Evolutionary conservation across 2,113 vertebrate species (phyloP), one percentile per base, ranked within the genome.

Genomic region (Platysternon megacephalum): DNA sequence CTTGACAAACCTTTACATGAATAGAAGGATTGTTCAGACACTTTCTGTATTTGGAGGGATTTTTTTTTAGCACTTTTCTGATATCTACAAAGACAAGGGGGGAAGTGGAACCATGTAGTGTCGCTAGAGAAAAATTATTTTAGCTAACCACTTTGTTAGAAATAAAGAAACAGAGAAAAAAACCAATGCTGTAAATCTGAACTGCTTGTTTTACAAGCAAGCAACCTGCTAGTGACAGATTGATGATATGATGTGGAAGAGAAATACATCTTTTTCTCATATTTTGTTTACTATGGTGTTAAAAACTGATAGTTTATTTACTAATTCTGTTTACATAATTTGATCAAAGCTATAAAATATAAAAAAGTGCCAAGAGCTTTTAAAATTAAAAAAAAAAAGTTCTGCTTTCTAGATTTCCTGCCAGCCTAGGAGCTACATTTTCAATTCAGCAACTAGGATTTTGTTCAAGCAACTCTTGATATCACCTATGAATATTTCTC

Each of bases 11-110:
- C 17, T 39, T 86, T 56, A 2, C 65, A 49, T 28, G 19, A 93
- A 72, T 29, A 81, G 5, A 85, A n/a, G 17, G 4, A 83, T 88
- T 95, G 22, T 93, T 88, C 79, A 24, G 4, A 21, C 53, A 19
- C 3, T 65, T 87, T 26, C 32, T 68, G 79, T 58, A 81, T 88
- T n/a, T 72, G 11, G 76, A 68, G 14, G 58, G 28, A 19, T n/a
- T n/a, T 58, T 94, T 96, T 96, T 93, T 84, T 82, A 85, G 9
- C 9, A 22, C 10, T 87, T 89, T 90, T 89, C 12, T n/a, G 32
- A 7, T 68, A 3, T 76, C 51, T 89, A 82, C 55, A 81, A 58
- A 92, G 81, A 89, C 2, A 58, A 44, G 90, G n/a, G 58, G 28
- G 58, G 94, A 68, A 8, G 35, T 16, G 21, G 10, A 84, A 21